phyloP scores from a whole-genome alignment of 2,888 invertebrate species.

The Candidula unifasciata region DNA sequence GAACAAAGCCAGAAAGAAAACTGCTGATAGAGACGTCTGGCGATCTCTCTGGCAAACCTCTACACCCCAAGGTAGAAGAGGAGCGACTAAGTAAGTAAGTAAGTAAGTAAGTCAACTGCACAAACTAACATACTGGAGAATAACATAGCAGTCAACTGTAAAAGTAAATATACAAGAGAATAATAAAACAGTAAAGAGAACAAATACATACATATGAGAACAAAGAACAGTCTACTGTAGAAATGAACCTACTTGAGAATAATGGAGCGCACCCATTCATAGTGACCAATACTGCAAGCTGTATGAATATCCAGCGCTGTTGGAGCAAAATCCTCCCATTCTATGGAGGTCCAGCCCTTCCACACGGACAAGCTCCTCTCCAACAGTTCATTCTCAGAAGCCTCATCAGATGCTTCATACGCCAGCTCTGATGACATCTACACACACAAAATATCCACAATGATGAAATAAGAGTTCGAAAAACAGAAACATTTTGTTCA shows the following conservation, averaged over 20 bases:
- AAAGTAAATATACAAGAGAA: too few relatives aligned
- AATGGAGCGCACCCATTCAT: conserved; percentile 72
- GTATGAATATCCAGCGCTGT: conserved; percentile 76
- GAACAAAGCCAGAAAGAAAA: too few relatives aligned
- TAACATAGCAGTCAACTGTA: too few relatives aligned
- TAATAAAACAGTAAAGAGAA: too few relatives aligned
- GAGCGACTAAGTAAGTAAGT: too few relatives aligned
- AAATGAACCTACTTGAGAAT: conserved; percentile 67
- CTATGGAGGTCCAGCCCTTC: conserved; percentile 69
- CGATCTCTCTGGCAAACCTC: too few relatives aligned
- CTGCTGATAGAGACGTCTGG: too few relatives aligned
- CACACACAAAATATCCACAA: neutral
- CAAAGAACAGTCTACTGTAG: neutral
- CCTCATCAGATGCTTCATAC: conserved; percentile 75
- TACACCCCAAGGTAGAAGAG: too few relatives aligned
- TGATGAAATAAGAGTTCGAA: neutral
- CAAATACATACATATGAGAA: too few relatives aligned
- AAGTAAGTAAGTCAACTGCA: too few relatives aligned
- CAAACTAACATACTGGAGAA: too few relatives aligned
- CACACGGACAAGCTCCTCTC: conserved; percentile 76
- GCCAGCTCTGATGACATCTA: conserved; percentile 56
- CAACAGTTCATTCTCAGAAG: conserved; percentile 76
- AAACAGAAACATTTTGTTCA: too few relatives aligned
- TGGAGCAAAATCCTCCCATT: conserved; percentile 72
- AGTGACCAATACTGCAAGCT: conserved; percentile 76